Conservation (phyloP, 2,113 vertebrate genomes). For the Indri indri region DNA sequence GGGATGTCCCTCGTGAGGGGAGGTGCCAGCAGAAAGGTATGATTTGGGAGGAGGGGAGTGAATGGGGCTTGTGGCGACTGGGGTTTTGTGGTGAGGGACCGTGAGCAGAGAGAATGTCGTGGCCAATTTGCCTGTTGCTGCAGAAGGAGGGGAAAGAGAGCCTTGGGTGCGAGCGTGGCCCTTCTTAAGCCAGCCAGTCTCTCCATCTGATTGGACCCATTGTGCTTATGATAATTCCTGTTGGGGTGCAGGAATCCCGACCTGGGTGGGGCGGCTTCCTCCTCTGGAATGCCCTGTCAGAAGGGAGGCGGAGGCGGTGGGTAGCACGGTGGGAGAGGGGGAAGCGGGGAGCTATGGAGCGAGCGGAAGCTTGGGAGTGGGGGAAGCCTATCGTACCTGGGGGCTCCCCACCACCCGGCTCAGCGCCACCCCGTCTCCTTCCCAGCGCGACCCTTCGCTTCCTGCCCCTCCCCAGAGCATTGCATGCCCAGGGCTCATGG, state of each 20-base stretch:
- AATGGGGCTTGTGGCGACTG: not conserved
- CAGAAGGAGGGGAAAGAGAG: not conserved
- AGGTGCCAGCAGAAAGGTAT: not conserved
- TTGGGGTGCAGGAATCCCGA: not conserved
- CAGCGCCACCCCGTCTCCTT: not conserved
- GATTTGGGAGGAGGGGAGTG: not conserved
- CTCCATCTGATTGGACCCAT: slow-evolving; percentile 17
- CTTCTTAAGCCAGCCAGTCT: not conserved
- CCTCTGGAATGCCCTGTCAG: not conserved
- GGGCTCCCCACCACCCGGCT: not conserved
- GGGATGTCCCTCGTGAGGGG: not conserved
- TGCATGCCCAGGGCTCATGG: not conserved
- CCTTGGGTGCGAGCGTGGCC: not conserved
- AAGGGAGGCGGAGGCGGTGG: not conserved
- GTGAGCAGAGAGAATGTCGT: not conserved
- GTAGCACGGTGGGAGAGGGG: not conserved
- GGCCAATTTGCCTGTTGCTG: not conserved
- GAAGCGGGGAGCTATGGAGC: rapidly evolving
- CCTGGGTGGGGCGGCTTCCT: not conserved
- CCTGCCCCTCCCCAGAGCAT: not conserved
- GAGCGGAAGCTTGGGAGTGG: not conserved
- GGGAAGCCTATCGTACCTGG: not conserved
- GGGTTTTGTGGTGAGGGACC: not conserved
- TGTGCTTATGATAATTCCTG: slow-evolving; percentile 52
- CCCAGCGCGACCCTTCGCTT: not conserved